Evolutionary conservation across 2,797 vertebrate genomes (phyloP).

Genomic region (Enteromius unitaeniatus): DNA sequence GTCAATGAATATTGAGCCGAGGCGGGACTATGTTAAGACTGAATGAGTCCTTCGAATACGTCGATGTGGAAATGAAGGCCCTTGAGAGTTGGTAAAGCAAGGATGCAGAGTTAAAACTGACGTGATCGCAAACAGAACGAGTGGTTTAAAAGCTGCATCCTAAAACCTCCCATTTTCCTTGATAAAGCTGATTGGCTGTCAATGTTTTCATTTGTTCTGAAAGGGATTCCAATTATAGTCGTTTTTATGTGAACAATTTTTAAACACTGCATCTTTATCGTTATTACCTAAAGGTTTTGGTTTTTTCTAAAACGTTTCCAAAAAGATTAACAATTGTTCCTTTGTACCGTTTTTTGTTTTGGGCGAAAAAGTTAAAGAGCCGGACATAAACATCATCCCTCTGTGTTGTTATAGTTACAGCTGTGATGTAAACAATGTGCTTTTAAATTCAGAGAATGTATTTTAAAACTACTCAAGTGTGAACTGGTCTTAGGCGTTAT

Average conservation of each 20-base stretch:
- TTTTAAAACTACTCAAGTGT: not conserved
- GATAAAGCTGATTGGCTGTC: too few relatives aligned
- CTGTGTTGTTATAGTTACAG: too few relatives aligned
- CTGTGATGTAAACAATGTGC: too few relatives aligned
- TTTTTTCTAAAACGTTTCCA: too few relatives aligned
- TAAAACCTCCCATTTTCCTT: too few relatives aligned
- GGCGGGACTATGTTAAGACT: slow-evolving; percentile 3
- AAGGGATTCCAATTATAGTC: not conserved
- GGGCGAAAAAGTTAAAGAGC: too few relatives aligned
- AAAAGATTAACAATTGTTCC: not conserved
- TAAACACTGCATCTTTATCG: not conserved
- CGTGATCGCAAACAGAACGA: not conserved
- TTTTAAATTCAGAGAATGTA: too few relatives aligned
- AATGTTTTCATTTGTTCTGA: not conserved
- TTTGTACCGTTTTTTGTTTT: too few relatives aligned
- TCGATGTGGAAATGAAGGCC: not conserved
- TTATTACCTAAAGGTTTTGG: too few relatives aligned
- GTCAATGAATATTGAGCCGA: slow-evolving; percentile 22
- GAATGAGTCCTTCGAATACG: not conserved
- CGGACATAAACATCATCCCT: too few relatives aligned
- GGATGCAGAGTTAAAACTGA: slow-evolving; percentile 3
- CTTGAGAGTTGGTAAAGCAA: not conserved
- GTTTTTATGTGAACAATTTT: not conserved
- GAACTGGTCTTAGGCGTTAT: too few relatives aligned
- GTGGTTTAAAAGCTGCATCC: not conserved